These are phyloP conservation scores for Aix galericulata DNA, from an alignment of 2,113 vertebrate species.

Conservation along the genomic window DNA sequence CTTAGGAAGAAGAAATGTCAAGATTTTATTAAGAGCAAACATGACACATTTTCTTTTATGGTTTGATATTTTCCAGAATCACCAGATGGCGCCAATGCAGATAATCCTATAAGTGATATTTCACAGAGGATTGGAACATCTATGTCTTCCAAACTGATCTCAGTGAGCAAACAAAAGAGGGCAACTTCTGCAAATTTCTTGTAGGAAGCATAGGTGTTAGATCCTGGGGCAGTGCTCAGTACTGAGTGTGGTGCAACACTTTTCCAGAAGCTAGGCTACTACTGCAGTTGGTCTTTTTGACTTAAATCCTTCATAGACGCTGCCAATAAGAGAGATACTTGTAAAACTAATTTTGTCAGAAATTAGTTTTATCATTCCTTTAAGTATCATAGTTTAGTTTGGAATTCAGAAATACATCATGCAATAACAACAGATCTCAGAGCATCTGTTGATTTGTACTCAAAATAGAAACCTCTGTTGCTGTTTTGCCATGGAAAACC, in stretches of 20 bases:
- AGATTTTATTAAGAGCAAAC: background rate
- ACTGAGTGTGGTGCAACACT: background rate
- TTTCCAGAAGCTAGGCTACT: background rate
- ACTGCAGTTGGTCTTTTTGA: background rate
- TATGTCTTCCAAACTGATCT: background rate
- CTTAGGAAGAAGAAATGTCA: background rate
- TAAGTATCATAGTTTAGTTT: background rate
- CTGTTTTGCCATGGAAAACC: background rate
- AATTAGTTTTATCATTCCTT: background rate
- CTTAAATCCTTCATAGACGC: background rate
- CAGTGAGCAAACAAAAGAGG: background rate
- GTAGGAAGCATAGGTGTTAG: background rate
- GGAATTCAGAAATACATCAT: background rate
- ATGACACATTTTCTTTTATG: background rate
- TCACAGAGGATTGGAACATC: background rate
- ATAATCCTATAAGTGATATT: background rate
- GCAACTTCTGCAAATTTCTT: background rate
- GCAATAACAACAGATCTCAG: background rate
- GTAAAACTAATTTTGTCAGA: background rate
- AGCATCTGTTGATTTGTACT: constrained; percentile 6
- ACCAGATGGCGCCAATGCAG: constrained; percentile 62
- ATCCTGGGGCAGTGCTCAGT: background rate
- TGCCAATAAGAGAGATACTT: background rate
- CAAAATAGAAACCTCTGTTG: constrained; percentile 40
- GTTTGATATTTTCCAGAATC: constrained; percentile 34